phyloP scores from a whole-genome alignment of 37 sponge, comb jelly and placozoan species.

The Mnemiopsis leidyi region DNA sequence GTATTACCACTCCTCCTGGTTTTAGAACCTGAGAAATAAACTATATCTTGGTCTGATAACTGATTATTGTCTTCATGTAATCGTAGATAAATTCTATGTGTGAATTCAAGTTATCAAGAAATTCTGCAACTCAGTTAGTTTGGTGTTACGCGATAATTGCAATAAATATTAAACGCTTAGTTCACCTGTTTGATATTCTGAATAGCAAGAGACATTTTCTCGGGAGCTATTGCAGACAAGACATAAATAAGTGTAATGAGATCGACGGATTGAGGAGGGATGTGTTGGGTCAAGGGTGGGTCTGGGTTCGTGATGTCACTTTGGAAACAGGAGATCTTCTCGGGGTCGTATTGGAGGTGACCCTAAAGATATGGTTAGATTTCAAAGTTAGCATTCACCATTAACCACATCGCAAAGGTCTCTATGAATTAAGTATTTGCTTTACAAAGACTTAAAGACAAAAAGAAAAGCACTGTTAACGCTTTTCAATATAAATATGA shows the following conservation, averaged over 20 bases:
- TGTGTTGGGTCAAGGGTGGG: constrained; percentile 13
- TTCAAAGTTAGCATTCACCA: too few species aligned
- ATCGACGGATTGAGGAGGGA: constrained; percentile 72
- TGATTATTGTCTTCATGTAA: too few species aligned
- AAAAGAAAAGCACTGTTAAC: too few species aligned
- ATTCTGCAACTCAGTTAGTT: too few species aligned
- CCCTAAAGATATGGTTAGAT: constrained; percentile 54
- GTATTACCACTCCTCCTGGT: constrained; percentile 80
- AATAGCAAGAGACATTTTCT: constrained; percentile 76
- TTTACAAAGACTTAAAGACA: too few species aligned
- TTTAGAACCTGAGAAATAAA: constrained; percentile 77
- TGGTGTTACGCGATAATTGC: background rate
- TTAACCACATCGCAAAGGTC: too few species aligned
- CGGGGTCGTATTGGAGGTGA: constrained; percentile 69
- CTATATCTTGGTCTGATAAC: too few species aligned
- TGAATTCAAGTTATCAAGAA: too few species aligned
- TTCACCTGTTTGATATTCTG: background rate
- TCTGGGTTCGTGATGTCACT: constrained; percentile 85
- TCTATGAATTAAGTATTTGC: too few species aligned
- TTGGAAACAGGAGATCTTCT: constrained; percentile 74
- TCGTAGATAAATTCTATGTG: too few species aligned
- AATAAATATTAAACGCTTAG: background rate
- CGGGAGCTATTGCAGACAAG: constrained; percentile 87
- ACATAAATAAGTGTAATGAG: constrained; percentile 89
- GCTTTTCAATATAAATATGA: too few species aligned